Percentiles rank a stretch among this genome's conserved stretches.
These are phyloP conservation scores for Pammene aurita DNA, from an alignment of 2,888 invertebrate species.

Conservation along the genomic window DNA sequence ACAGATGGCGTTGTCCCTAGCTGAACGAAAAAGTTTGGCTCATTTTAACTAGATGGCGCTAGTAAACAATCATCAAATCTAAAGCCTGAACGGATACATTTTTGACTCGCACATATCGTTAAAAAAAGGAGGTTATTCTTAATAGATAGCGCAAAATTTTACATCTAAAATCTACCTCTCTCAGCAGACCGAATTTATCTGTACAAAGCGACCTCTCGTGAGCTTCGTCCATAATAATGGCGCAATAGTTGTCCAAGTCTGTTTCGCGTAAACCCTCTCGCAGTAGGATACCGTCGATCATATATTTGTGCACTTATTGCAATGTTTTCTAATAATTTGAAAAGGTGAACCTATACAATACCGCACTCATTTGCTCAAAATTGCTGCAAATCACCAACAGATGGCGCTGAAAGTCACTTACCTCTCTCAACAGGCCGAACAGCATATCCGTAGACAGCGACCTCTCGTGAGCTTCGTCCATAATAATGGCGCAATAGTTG, in stretches of 20 bases:
- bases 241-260: slow-evolving; percentile 98
- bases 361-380: not conserved
- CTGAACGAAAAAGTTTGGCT: not conserved
- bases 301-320: too few species aligned
- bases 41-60: not conserved
- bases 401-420: slow-evolving; percentile 69
- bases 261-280: slow-evolving; percentile 98
- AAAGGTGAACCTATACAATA: too few species aligned
- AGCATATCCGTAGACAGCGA: slow-evolving; percentile 99
- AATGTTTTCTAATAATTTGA: too few species aligned
- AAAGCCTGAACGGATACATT: too few species aligned
- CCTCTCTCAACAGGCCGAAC: slow-evolving; percentile 96
- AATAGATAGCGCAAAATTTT: too few species aligned
- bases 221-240: slow-evolving; percentile 99
- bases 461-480: slow-evolving; percentile 99
- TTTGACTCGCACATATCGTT: too few species aligned
- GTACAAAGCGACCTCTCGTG: slow-evolving; percentile 99
- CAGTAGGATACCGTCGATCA: slow-evolving; percentile 99
- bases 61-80: not conserved
- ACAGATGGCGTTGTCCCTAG: slow-evolving; percentile 7
- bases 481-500: slow-evolving; percentile 98
- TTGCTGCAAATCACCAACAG: not conserved
- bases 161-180: slow-evolving; percentile 88
- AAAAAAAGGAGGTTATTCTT: too few species aligned
- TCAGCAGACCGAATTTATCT: slow-evolving; percentile 97